Evolutionary conservation across 2,113 vertebrate genomes (phyloP), one percentile per base, ranked within the genome.

Genomic region (Paradoxurus hermaphroditus): DNA sequence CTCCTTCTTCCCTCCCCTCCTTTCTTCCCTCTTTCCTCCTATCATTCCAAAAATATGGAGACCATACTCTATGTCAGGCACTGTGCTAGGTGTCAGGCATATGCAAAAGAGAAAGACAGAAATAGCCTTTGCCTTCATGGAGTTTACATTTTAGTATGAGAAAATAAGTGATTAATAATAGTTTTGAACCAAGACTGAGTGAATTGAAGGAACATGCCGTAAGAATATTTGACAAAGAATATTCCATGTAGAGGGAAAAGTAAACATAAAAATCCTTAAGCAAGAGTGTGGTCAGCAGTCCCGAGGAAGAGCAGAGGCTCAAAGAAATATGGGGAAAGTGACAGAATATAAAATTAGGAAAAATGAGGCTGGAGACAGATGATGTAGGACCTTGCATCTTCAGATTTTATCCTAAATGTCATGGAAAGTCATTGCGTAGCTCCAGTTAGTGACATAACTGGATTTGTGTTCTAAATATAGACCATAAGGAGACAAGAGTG

Each of bases 391-490:
- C 3, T 10, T 56, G 34, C 5, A 18, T 46, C 18, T 98, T 90
- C 27, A 41, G 29, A 6, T 25, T 86, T 82, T 95, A 78, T 86
- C 91, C 23, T 49, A 92, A 90, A 16, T 41, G 6, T 12, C 21
- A 51, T 87, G 15, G 39, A 59, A 96, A 97, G 11, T 1, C 21
- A 78, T 34, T 63, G 31, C 7, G 44, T 39, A 12, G 9, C 83
- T 95, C 9, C n/a, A 2, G 25, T 31, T 46, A 21, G 53, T 34
- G 21, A 59, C 39, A 34, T 29, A 63, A 46, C 63, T 92, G 73
- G 4, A 63, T 84, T 84, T 90, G 31, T 27, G 9, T 78, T 86
- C 36, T 82, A 73, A 88, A 91, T 94, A 62, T n/a, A 14, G 25
- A 46, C 4, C 83, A 62, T 12, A 51, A 36, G 21, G 4, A 95